These are phyloP conservation scores for Phoenoteleia sp. DNA, from an alignment of 2,888 invertebrate genomes.

Conservation along the genomic window DNA sequence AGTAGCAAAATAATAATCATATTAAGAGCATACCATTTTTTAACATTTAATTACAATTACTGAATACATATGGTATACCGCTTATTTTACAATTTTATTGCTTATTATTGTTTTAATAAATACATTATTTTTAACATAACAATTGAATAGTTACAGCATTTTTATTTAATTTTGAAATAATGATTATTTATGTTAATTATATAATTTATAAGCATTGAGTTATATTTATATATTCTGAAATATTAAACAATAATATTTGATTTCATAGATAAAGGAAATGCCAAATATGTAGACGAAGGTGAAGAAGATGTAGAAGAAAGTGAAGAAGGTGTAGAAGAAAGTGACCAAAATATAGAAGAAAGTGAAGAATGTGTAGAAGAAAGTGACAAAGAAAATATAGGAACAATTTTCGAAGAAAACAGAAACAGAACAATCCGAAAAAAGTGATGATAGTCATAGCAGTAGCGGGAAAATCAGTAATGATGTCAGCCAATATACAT, in stretches of 20 bases:
- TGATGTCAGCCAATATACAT: neutral
- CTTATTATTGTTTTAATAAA: too few relatives aligned
- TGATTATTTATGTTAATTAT: too few relatives aligned
- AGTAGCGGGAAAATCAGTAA: neutral
- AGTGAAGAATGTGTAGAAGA: neutral
- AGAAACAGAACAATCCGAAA: neutral
- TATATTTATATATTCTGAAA: neutral
- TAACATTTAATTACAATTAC: too few relatives aligned
- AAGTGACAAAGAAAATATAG: neutral
- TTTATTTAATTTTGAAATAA: too few relatives aligned
- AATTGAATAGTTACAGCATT: too few relatives aligned
- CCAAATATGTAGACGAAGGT: neutral
- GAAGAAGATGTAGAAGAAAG: neutral
- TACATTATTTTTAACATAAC: too few relatives aligned
- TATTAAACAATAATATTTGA: neutral
- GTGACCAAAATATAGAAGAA: neutral
- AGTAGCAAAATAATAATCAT: too few relatives aligned
- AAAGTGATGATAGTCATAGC: neutral
- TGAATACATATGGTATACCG: too few relatives aligned
- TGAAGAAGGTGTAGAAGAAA: neutral
- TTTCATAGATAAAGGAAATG: neutral
- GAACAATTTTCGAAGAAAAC: too few relatives aligned
- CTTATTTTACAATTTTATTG: too few relatives aligned
- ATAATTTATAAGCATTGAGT: too few relatives aligned
- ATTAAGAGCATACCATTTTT: too few relatives aligned